Evolutionary conservation across 1,140 invertebrate genomes (phyloP), one percentile per base, ranked within the genome.

Genomic region (Globodera rostochiensis): DNA sequence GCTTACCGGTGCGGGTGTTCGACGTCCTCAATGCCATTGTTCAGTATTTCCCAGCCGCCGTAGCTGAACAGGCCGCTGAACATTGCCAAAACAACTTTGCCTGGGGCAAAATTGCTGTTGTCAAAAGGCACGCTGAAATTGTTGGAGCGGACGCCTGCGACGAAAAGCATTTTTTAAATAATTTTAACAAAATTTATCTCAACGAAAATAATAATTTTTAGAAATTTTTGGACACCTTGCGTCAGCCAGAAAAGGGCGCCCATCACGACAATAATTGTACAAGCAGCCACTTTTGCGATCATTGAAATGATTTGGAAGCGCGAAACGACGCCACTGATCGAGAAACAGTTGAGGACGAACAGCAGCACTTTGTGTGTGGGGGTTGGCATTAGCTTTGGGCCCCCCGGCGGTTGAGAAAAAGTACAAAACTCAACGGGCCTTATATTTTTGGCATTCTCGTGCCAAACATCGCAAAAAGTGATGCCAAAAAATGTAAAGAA

Each of bases 251-350:
- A 79, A 66, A 83, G 82, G 47, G 88, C 73, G 15, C 86, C 86
- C 13, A 78, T 83, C 66, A 86, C 60, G 21, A 87, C 85, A 49
- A 87, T 85, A 25, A 84, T 74, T 8, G 64, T 79, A 4, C 85
- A 79, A 6, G 87, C 84, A 8, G 84, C 73, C 8, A 87, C 46
- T 74, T 87, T 87, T 11, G 85, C 79, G 4, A 77, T 73, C 25
- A 84, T 83, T 21, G 87, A 86, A 6, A 87, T 75, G 19, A 88
- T 83, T 84, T 87, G 84, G 46, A 87, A 87, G 15, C 83, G 53
- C 9, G 83, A 75, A 11, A 79, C 86, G 74, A 88, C 73, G 67
- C 73, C 77, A 71, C 80, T 73, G 66, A 87, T 73, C 19, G 86
- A 87, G 73, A 87, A 87, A 53, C 87, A 88, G 71, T 87, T 87